These are phyloP conservation scores for Squalus acanthias DNA, from an alignment of 2,797 vertebrate genomes.

Conservation along the genomic window DNA sequence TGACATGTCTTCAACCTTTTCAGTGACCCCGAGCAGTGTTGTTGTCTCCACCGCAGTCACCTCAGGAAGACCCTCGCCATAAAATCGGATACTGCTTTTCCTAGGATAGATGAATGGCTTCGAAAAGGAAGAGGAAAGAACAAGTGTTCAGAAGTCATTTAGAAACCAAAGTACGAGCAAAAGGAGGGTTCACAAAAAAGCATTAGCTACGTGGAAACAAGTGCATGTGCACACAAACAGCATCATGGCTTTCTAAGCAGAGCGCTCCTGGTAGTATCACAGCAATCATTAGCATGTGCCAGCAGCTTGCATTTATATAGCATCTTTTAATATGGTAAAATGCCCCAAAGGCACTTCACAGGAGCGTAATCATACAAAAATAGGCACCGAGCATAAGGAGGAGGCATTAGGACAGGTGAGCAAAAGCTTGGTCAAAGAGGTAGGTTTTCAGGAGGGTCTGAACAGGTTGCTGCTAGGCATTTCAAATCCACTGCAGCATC, in stretches of 20 bases:
- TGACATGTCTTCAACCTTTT: constrained; percentile 34
- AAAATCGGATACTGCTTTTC: constrained; percentile 51
- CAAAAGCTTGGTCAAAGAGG: neutral
- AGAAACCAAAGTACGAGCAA: neutral
- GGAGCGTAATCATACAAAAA: neutral
- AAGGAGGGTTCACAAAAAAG: neutral
- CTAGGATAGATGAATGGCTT: constrained; percentile 27
- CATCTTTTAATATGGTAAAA: neutral
- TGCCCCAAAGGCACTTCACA: neutral
- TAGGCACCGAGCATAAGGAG: neutral
- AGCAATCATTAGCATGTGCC: neutral
- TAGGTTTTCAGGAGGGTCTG: neutral
- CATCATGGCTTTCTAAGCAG: neutral
- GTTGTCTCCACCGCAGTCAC: constrained; percentile 52
- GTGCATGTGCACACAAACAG: neutral
- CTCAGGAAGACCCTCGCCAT: constrained; percentile 43
- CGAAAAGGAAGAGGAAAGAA: neutral
- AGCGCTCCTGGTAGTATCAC: neutral
- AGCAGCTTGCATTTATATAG: neutral
- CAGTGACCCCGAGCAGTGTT: constrained; percentile 49
- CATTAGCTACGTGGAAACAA: neutral
- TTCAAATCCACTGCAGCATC: neutral
- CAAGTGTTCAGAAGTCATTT: neutral
- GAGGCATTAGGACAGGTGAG: neutral
- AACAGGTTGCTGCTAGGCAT: neutral